Percentiles rank a stretch among this genome's conserved stretches.
These are phyloP conservation scores for Augiades crinisus DNA, from an alignment of 2,888 invertebrate genomes.

Conservation along the genomic window DNA sequence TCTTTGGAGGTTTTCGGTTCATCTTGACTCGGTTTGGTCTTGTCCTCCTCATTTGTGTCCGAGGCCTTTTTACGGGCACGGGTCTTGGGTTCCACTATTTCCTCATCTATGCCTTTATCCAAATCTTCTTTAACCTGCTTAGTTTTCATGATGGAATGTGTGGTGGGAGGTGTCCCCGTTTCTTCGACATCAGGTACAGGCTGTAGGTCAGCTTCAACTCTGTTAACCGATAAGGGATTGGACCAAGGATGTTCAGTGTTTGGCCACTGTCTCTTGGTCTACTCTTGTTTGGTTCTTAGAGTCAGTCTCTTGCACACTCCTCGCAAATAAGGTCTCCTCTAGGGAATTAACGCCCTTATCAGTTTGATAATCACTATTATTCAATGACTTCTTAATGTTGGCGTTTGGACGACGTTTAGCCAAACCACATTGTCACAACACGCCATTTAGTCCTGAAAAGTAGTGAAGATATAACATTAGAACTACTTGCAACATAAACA, in stretches of 20 bases:
- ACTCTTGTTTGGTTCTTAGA: background rate
- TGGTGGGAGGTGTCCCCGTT: conserved; percentile 68
- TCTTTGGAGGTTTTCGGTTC: conserved; percentile 74
- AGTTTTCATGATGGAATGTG: conserved; percentile 80
- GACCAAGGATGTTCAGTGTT: conserved; percentile 35
- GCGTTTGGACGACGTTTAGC: conserved; percentile 46
- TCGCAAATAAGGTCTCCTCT: background rate
- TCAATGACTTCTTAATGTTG: conserved; percentile 44
- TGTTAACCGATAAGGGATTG: conserved; percentile 45
- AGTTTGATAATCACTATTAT: background rate
- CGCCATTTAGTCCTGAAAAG: conserved; percentile 64
- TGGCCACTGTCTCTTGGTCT: background rate
- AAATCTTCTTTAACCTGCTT: conserved; percentile 72
- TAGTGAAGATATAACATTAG: conserved; percentile 38
- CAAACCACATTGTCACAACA: conserved; percentile 44
- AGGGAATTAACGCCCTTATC: background rate
- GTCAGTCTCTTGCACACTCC: background rate
- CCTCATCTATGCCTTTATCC: conserved; percentile 72
- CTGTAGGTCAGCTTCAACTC: conserved; percentile 43
- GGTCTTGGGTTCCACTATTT: conserved; percentile 70
- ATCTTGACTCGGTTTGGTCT: conserved; percentile 59
- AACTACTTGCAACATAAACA: conserved; percentile 26
- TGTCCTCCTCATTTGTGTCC: conserved; percentile 63
- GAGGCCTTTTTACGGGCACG: conserved; percentile 74
- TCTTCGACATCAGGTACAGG: conserved; percentile 73